Base-by-base conservation (phyloP, 2,888 invertebrate genomes). In the Aproaerema taeniolella region DNA sequence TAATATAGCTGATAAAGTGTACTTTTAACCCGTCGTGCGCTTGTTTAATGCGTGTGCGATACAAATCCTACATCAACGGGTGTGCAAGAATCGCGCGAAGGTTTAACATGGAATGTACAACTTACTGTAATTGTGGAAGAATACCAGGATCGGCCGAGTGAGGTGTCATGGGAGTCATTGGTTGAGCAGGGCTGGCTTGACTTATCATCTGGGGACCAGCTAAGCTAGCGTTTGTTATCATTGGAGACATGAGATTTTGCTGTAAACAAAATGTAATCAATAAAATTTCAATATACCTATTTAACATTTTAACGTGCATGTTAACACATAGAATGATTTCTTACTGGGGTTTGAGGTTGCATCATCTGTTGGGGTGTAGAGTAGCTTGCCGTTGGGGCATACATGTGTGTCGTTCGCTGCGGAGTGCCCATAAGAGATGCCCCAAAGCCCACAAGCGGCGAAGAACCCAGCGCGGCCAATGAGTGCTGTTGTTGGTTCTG, bases 131-230 rank as follows among this genome's bases (percentile, higher is more conserved):
- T 67, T 97, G 96, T 14, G 98, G 98, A 42, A 96, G 89, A 58
- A 98, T 97, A 37, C 96, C 96, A 38, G 97, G 96, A 79, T 97
- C 97, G 7, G 95, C 95, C 0, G 97, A 97, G 42, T 92, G 93
- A 25, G 97, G 97, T 6, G 97, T 97, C 92, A 96, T 94, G 1
- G 95, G 95, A 1, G 94, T 95, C 90, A 92, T 91, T 1, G 96
- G 95, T 8, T 37, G 37, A 2, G 93, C 92, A 1, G 95, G 95
- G 61, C 92, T 90, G 1, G 89, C 89, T 36, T 90, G 89, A 29
- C 90, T 89, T 31, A 89, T 81, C 54, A 90, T 87, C 41, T 90
- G 90, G 41, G 92, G 91, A 2, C 88, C 88, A 10, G 85, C 87
- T 37, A 89, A 74, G 47, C 77, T 73, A 57, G 87, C 81, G 66